Evolutionary conservation across 1,140 invertebrate species (phyloP).

Genomic region (Notospermus geniculatus): DNA sequence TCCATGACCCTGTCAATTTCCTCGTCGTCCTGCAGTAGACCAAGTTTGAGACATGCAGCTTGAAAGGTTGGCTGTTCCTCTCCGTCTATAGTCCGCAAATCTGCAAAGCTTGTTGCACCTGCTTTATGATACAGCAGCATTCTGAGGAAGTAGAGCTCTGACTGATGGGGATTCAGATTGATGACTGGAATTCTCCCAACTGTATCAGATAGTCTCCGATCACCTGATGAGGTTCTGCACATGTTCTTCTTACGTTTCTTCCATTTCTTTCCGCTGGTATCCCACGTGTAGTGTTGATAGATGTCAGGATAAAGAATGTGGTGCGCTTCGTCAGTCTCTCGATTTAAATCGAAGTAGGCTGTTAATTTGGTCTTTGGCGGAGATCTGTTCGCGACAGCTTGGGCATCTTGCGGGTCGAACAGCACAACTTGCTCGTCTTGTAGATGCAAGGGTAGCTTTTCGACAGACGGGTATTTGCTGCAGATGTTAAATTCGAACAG

Average conservation of each 20-base stretch:
- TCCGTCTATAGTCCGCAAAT: too few relatives aligned
- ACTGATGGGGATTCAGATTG: neutral
- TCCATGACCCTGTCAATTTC: too few relatives aligned
- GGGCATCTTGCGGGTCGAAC: neutral
- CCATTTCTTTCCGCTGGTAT: slow-evolving; percentile 15
- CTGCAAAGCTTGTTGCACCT: too few relatives aligned
- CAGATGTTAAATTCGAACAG: neutral
- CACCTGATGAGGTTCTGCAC: neutral
- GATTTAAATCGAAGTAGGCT: neutral
- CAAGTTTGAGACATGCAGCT: too few relatives aligned
- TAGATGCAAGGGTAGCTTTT: neutral
- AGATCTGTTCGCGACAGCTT: neutral
- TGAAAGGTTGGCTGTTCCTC: too few relatives aligned
- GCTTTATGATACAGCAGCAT: neutral
- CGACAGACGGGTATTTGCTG: neutral
- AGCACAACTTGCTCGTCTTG: neutral
- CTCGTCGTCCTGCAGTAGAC: too few relatives aligned
- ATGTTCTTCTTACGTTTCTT: neutral
- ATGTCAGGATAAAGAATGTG: slow-evolving; percentile 39
- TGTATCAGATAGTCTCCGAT: too few relatives aligned
- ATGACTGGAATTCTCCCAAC: neutral
- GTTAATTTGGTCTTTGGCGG: neutral
- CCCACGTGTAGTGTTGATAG: slow-evolving; percentile 43
- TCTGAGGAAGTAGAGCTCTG: neutral
- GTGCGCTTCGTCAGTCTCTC: slow-evolving; percentile 30